Evolutionary conservation across 1,140 invertebrate species (phyloP), one percentile per base, ranked within the genome.

Genomic region (Micrasema minimum): DNA sequence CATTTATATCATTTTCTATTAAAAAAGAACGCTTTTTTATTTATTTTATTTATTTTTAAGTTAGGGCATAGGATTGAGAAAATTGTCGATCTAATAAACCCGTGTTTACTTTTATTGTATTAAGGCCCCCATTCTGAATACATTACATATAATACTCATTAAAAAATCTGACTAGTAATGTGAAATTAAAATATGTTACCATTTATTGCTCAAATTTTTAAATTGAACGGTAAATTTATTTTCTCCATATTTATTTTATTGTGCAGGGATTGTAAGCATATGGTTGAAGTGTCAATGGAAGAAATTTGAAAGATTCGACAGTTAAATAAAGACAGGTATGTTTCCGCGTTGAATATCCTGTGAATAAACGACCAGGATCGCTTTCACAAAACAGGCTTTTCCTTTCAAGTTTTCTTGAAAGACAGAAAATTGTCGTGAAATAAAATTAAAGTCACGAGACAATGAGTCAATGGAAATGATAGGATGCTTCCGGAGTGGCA

Each of bases 311-410:
- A 16, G 10, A 46, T 46, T n/a, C 14, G n/a, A 46, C 16, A 16
- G 43, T 14, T 46, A 11, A 16, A 16, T 38, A 45, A 2, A n/a
- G 11, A n/a, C 41, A 45, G 41, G 18, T 48, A n/a, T 67, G 37
- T 37, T 69, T 69, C 61, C 61, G 57, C 67, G 61, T 69, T 61
- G 41, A 61, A 61, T 57, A 22, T 59, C 53, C 48, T 35, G 20
- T 69, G 22, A 59, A 55, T 61, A 53, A 69, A 61, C 43, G 57
- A 45, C n/a, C n/a, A n/a, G n/a, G n/a, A n/a, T n/a, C n/a, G n/a
- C 53, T 69, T 31, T 31, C 26, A 31, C 2, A 7, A 31, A 31
- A 31, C 26, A 31, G 26, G 7, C n/a, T 31, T 31, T 31, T 31
- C 38, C 16, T 51, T 16, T 16, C 5, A 16, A n/a, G n/a, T 46